Conservation (phyloP, 2,113 vertebrate species). For the Sorex araneus region DNA sequence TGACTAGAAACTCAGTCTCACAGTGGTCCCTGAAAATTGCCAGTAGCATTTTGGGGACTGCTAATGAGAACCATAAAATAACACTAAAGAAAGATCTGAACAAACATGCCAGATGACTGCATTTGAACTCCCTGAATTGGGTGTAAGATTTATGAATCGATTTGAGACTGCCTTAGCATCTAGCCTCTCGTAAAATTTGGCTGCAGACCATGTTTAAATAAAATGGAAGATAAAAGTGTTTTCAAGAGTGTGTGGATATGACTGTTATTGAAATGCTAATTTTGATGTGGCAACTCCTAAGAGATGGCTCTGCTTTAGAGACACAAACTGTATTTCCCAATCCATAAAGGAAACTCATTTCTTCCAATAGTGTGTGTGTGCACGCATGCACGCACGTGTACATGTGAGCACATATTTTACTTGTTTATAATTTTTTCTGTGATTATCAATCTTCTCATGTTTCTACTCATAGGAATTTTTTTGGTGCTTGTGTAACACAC, state of each 20-base stretch:
- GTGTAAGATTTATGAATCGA: conserved; percentile 55
- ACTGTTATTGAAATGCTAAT: conserved; percentile 62
- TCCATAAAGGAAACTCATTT: not conserved
- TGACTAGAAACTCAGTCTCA: conserved; percentile 21
- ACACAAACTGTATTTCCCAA: not conserved
- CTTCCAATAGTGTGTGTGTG: not conserved
- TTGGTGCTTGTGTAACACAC: conserved; percentile 2
- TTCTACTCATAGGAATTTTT: conserved; percentile 46
- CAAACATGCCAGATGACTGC: not conserved
- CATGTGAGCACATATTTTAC: not conserved
- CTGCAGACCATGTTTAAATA: conserved; percentile 29
- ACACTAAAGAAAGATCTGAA: conserved; percentile 62
- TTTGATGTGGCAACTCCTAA: conserved; percentile 50
- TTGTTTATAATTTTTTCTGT: not conserved
- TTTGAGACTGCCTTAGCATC: conserved; percentile 18
- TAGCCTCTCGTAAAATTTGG: conserved; percentile 60
- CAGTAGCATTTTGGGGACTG: conserved; percentile 4
- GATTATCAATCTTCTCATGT: not conserved
- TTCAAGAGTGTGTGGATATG: conserved; percentile 52
- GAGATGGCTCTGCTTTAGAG: not conserved
- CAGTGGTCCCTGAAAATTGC: not conserved
- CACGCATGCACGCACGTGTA: no score
- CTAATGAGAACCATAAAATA: conserved; percentile 62
- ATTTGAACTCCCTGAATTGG: conserved; percentile 54
- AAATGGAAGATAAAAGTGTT: conserved; percentile 58